Evolutionary conservation across 2,797 vertebrate genomes (phyloP), one percentile per base, ranked within the genome.

Genomic region (Labroides dimidiatus): DNA sequence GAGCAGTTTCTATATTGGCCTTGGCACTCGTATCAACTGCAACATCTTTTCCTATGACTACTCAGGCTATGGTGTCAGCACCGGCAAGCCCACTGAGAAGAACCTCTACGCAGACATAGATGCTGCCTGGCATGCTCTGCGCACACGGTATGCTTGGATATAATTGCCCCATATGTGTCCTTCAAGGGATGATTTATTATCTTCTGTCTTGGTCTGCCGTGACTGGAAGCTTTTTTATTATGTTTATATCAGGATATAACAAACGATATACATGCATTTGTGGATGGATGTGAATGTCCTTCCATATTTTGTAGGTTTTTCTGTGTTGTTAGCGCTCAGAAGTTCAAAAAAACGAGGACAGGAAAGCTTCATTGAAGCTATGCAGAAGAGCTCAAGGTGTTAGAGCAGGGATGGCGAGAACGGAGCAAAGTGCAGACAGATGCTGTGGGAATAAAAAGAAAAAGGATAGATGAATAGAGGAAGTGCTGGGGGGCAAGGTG

Each of bases 1-100:
- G 97, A 96, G 96, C 92, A 99, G 97, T 82, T 99, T 98, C 92
- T 99, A 98, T 85, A 94, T 98, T 0, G 96, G 96, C 64, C 91
- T 99, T 65, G 97, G 97, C 69, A 94, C 97, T 0, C 96, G 97
- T 60, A 96, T 98, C 91, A 96, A 95, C 91, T 99, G 97, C 92
- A 98, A 99, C 91, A 94, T 99, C 90, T 98, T 99, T 84, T 99
- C 97, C 63, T 99, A 99, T 0, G 97, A 99, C 87, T 99, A 99
- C 85, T 99, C 97, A 0, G 97, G 97, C 82, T 99, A 99, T 0
- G 97, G 97, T 0, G 95, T 91, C 39, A 99, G 97, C 91, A 95
- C 96, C 0, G 97, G 97, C 57, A 94, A 93, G 64, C 96, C 97
- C 57, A 96, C 96, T 0, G 97, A 99, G 93, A 97, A 96, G 87